Evolutionary conservation across 2,888 invertebrate species (phyloP).

Genomic region (Macrophya alboannulata): DNA sequence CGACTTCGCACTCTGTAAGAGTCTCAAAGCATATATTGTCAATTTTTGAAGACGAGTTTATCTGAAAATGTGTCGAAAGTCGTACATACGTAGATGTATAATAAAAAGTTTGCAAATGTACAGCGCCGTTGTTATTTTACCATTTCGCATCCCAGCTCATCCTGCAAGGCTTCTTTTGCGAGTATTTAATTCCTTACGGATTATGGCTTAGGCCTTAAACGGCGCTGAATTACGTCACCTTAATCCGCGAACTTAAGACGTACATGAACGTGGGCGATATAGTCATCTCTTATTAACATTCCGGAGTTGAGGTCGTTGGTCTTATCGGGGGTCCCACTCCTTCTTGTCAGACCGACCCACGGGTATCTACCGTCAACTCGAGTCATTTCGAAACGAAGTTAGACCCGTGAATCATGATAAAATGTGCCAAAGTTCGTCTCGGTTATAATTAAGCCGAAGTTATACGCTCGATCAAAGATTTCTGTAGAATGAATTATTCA

Average conservation of each 20-base stretch:
- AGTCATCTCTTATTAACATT: conserved; percentile 50
- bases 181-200: background rate
- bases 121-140: background rate
- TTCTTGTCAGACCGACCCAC: conserved; percentile 30
- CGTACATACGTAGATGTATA: background rate
- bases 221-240: conserved; percentile 39
- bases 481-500: background rate
- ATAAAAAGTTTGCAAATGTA: background rate
- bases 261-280: conserved; percentile 48
- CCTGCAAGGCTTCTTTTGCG: background rate
- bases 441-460: conserved; percentile 38
- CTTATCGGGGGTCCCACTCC: conserved; percentile 43
- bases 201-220: conserved; percentile 18
- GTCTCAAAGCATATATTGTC: background rate
- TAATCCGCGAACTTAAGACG: conserved; percentile 41
- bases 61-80: background rate
- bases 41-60: background rate
- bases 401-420: conserved; percentile 18
- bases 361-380: conserved; percentile 23
- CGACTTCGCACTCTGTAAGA: background rate
- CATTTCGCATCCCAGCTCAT: background rate
- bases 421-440: conserved; percentile 30
- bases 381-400: conserved; percentile 44
- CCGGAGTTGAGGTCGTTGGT: conserved; percentile 50
- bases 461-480: background rate